Percentiles rank a stretch among this genome's conserved stretches.
These are phyloP conservation scores for Caenorhabditis sulstoni DNA, from an alignment of 2,888 invertebrate species.

Conservation along the genomic window DNA sequence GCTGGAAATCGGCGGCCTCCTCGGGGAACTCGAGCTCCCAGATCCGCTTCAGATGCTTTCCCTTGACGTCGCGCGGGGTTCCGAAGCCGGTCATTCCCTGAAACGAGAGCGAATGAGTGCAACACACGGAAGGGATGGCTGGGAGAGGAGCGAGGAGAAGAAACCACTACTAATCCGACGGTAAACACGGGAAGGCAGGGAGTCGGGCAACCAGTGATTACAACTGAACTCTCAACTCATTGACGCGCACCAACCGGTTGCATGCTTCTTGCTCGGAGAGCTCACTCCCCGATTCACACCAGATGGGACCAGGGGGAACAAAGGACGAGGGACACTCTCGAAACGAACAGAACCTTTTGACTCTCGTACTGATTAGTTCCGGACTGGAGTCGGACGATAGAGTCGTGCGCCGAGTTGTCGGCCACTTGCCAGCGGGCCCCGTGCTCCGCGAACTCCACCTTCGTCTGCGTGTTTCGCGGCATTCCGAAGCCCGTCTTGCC, in stretches of 20 bases:
- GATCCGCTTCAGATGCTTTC: conserved; percentile 80
- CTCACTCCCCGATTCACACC: conserved; percentile 13
- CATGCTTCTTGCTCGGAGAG: conserved; percentile 9
- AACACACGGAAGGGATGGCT: conserved; percentile 12
- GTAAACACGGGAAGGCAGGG: conserved; percentile 31
- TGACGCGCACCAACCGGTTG: conserved; percentile 38
- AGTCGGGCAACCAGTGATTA: conserved; percentile 33
- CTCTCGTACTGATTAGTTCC: conserved; percentile 80
- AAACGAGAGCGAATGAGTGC: conserved; percentile 14
- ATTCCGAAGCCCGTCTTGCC: conserved; percentile 79
- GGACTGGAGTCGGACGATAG: conserved; percentile 78
- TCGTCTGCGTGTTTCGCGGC: conserved; percentile 78
- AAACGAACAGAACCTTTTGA: conserved; percentile 73
- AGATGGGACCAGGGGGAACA: too few species aligned
- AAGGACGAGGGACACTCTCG: conserved; percentile 4
- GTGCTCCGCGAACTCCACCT: conserved; percentile 73
- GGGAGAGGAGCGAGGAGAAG: too few species aligned
- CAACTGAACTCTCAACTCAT: conserved; percentile 42
- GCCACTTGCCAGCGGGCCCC: conserved; percentile 70
- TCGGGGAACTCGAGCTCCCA: conserved; percentile 81
- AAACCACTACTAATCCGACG: conserved; percentile 51
- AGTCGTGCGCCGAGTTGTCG: conserved; percentile 70
- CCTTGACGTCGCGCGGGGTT: conserved; percentile 80
- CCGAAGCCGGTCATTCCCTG: conserved; percentile 80
- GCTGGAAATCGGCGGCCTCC: conserved; percentile 70